phyloP scores from a whole-genome alignment of 2,113 vertebrate genomes.

The Pithys albifrons region DNA sequence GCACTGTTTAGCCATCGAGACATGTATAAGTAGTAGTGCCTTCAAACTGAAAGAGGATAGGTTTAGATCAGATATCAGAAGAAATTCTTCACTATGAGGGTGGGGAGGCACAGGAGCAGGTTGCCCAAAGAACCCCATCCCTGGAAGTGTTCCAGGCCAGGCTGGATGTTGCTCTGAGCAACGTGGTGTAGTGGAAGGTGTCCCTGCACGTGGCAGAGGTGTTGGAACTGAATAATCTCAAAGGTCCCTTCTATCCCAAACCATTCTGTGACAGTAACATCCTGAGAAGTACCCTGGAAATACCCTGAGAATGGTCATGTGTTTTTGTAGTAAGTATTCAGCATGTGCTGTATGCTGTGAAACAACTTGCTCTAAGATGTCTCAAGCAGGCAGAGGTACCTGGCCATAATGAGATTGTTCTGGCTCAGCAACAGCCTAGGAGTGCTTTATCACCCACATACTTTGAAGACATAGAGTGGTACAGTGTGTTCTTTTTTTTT shows the following conservation, averaged over 20 bases:
- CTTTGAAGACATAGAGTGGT: background rate
- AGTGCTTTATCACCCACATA: accelerated
- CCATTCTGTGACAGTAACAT: background rate
- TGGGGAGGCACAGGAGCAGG: background rate
- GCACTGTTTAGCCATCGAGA: background rate
- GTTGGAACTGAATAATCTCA: background rate
- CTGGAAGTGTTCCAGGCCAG: background rate
- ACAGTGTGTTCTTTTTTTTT: background rate
- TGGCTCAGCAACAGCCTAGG: background rate
- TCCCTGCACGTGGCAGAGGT: background rate
- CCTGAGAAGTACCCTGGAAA: too few relatives aligned
- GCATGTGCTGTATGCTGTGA: accelerated
- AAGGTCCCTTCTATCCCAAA: background rate
- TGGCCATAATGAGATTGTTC: background rate
- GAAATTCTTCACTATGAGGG: background rate
- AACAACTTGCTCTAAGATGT: background rate
- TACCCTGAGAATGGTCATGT: background rate
- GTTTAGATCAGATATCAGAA: background rate
- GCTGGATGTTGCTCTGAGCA: background rate
- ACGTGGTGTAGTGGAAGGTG: background rate
- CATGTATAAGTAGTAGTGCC: background rate
- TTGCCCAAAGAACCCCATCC: background rate
- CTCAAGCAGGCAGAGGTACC: background rate
- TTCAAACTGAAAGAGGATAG: background rate
- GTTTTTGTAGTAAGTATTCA: accelerated